phyloP scores from a whole-genome alignment of 2,113 vertebrate genomes.

The Leuciscus idus region DNA sequence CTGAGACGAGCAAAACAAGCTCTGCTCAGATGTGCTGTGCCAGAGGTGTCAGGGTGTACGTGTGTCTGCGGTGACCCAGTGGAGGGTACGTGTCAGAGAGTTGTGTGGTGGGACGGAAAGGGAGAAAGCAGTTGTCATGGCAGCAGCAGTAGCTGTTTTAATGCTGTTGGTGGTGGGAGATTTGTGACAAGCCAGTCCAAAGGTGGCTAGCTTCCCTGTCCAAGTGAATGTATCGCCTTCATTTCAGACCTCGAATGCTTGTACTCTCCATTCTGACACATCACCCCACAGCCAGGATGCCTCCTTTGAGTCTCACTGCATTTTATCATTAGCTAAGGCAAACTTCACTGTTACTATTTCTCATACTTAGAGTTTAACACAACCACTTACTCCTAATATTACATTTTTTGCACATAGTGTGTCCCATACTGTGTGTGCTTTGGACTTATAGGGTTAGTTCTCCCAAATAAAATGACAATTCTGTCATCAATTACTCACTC shows the following conservation, averaged over 20 bases:
- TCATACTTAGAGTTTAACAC: neutral
- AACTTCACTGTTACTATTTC: neutral
- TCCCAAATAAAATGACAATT: too few relatives aligned
- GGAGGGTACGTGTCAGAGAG: neutral
- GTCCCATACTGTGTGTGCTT: neutral
- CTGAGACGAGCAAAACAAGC: constrained; percentile 26
- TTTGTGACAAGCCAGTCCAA: constrained; percentile 31
- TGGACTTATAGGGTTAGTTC: neutral
- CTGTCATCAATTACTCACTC: too few relatives aligned
- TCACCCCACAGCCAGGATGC: neutral
- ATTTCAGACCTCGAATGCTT: neutral
- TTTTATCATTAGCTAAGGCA: constrained; percentile 9
- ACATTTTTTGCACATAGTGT: neutral
- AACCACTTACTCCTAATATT: neutral
- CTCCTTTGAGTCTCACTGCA: neutral
- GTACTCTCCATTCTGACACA: constrained; percentile 21
- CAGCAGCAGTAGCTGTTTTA: constrained; percentile 5
- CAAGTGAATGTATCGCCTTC: constrained; percentile 34
- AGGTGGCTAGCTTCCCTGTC: constrained; percentile 35
- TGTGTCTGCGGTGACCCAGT: constrained; percentile 8
- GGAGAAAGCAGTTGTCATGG: constrained; percentile 5
- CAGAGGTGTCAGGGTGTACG: constrained; percentile 7
- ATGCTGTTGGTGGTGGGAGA: constrained; percentile 20
- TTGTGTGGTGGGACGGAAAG: neutral
- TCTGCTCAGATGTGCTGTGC: constrained; percentile 27